Base-by-base conservation (phyloP, 2,888 invertebrate species). In the Euplagia quadripunctaria region DNA sequence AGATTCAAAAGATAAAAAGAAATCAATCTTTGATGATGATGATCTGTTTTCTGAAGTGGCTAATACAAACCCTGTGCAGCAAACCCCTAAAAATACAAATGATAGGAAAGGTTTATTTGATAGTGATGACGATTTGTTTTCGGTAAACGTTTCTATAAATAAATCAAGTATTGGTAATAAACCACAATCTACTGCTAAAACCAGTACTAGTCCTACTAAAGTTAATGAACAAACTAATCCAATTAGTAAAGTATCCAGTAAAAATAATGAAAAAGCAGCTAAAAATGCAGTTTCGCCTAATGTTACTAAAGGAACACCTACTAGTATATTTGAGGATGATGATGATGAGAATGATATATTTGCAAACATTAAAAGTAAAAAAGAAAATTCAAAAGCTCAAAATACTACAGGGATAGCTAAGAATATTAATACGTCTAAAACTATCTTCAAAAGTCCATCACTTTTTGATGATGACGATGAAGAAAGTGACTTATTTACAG, bases 21-120 rank as follows among this genome's bases (percentile, higher is more conserved):
- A 91, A 73, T 90, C 93, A 7, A 84, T 94, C 43, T 94, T 95
- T 69, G 92, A 93, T 74, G 89, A 90, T 65, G 93, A 94, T 72
- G 93, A 93, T 75, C 80, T 95, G 42, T 95, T 95, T 79, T 86
- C 91, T 52, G 92, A 93, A 73, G 82, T 94, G 31, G 82, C 89
- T 78, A 83, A 83, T 9, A 75, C 84, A 2, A 86, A 83, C 71
- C 68, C 76, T 31, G 74, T 67, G 55, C 85, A 82, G 77, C 65
- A 70, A 7, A 81, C 79, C 71, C 70, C 67, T 11, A 81, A 82
- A 72, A 77, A 46, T 55, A 82, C 68, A 69, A 79, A 66, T 71
- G 78, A 72, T 73, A 84, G 83, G 46, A 84, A 81, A 75, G 73
- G 78, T 8, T 70, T 92, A 46, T 92, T 92, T 70, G 90, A 90